A percentile compares a stretch with the other conserved stretches of the same genome.
Conservation (phyloP, 2,797 vertebrate species). For the Eutrigla gurnardus region DNA sequence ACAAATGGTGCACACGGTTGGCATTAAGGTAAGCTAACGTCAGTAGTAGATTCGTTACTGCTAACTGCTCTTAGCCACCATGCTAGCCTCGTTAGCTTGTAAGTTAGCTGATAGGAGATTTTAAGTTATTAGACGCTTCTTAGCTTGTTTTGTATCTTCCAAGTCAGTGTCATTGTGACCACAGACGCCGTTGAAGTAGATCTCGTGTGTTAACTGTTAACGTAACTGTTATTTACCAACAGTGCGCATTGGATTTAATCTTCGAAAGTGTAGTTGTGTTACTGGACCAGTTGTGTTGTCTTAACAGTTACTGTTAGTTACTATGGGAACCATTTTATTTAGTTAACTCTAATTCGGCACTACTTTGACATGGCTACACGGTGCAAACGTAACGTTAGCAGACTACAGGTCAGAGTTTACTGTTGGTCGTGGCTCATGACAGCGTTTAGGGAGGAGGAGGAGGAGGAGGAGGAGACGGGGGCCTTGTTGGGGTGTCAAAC, state of each 20-base stretch:
- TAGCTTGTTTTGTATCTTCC: neutral
- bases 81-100: constrained; percentile 29
- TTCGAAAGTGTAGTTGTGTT: neutral
- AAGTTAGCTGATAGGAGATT: neutral
- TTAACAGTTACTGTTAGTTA: neutral
- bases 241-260: fast-evolving
- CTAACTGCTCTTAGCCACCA: neutral
- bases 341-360: neutral
- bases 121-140: neutral
- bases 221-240: neutral
- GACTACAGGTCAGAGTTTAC: neutral
- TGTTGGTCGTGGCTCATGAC: neutral
- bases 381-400: neutral
- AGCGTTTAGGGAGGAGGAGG: neutral
- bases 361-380: fast-evolving
- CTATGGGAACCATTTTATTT: fast-evolving
- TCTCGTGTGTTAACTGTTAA: neutral
- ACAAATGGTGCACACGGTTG: constrained; percentile 43
- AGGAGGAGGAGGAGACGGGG: neutral
- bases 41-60: neutral
- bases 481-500: neutral
- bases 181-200: neutral
- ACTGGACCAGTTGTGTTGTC: fast-evolving
- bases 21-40: neutral
- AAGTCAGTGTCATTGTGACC: too few relatives aligned